Percentiles rank a stretch among this genome's conserved stretches.
Evolutionary conservation across 2,797 vertebrate genomes (phyloP).

Genomic region (Gambusia yucatana): DNA sequence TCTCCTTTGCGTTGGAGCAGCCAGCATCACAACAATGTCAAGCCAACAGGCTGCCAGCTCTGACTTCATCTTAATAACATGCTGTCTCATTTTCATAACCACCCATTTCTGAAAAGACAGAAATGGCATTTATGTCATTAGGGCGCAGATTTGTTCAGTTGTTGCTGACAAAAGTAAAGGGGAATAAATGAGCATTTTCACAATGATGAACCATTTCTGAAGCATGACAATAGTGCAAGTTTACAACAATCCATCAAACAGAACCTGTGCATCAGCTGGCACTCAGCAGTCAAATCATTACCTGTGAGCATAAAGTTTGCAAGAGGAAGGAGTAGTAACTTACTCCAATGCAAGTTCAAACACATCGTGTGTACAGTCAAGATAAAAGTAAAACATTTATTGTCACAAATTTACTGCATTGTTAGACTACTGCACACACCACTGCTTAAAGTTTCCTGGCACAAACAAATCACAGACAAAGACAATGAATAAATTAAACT

Average conservation of each 20-base stretch:
- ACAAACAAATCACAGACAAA: background rate
- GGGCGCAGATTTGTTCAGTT: slow-evolving; percentile 51
- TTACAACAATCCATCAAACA: slow-evolving; percentile 41
- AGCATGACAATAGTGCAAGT: slow-evolving; percentile 18
- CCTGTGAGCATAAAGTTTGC: slow-evolving; percentile 23
- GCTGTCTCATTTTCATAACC: slow-evolving; percentile 67
- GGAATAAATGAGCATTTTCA: slow-evolving; percentile 51
- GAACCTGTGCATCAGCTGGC: background rate
- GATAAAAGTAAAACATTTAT: slow-evolving; percentile 9
- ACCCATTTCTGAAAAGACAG: slow-evolving; percentile 60
- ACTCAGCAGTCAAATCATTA: slow-evolving; percentile 27
- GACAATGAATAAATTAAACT: background rate
- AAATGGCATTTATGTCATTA: slow-evolving; percentile 66
- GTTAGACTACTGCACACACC: background rate
- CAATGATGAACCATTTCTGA: slow-evolving; percentile 39
- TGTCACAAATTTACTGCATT: slow-evolving; percentile 9
- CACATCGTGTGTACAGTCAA: slow-evolving; percentile 6
- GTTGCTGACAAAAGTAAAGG: slow-evolving; percentile 22
- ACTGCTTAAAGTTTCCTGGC: background rate
- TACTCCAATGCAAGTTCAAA: slow-evolving; percentile 19
- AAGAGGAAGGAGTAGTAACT: slow-evolving; percentile 12
- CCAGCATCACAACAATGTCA: slow-evolving; percentile 58
- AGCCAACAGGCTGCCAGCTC: slow-evolving; percentile 49
- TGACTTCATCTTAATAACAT: slow-evolving; percentile 70
- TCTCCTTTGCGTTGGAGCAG: slow-evolving; percentile 48